These are phyloP conservation scores for Pionites leucogaster DNA, from an alignment of 2,113 vertebrate species.

Conservation along the genomic window DNA sequence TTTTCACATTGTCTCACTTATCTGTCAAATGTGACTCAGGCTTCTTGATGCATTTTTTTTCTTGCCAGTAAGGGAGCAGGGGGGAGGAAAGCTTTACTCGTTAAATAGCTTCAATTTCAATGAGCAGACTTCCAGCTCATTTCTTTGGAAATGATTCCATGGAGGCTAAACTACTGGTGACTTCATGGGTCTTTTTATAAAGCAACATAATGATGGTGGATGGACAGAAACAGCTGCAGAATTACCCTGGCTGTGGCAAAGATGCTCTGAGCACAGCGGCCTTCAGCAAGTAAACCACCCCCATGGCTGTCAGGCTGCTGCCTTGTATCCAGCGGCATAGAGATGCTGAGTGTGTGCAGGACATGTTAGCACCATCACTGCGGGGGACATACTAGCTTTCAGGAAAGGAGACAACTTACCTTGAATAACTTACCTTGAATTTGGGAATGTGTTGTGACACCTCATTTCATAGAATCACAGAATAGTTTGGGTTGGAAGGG, in stretches of 20 bases:
- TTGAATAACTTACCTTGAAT: not conserved
- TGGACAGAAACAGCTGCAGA: conserved; percentile 84
- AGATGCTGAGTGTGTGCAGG: not conserved
- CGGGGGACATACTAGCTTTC: not conserved
- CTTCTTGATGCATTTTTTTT: not conserved
- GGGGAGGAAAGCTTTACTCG: not conserved
- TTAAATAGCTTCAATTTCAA: not conserved
- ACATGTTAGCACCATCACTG: not conserved
- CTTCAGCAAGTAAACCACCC: not conserved
- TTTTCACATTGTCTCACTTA: not conserved
- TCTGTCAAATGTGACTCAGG: not conserved
- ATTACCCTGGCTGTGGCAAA: conserved; percentile 40
- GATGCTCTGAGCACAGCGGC: conserved; percentile 16
- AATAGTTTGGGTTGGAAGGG: not conserved
- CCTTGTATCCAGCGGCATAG: not conserved
- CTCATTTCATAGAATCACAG: not conserved
- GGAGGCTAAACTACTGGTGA: conserved; percentile 28
- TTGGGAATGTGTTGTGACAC: not conserved
- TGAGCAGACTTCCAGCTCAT: not conserved
- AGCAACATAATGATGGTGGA: conserved; percentile 36
- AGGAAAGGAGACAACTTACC: not conserved
- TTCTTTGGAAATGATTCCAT: conserved; percentile 21
- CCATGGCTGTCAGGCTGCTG: not conserved
- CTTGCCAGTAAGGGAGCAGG: not conserved
- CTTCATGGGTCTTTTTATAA: conserved; percentile 74